Evolutionary conservation across 2,888 invertebrate genomes (phyloP).

Genomic region (Helicoverpa assulta): DNA sequence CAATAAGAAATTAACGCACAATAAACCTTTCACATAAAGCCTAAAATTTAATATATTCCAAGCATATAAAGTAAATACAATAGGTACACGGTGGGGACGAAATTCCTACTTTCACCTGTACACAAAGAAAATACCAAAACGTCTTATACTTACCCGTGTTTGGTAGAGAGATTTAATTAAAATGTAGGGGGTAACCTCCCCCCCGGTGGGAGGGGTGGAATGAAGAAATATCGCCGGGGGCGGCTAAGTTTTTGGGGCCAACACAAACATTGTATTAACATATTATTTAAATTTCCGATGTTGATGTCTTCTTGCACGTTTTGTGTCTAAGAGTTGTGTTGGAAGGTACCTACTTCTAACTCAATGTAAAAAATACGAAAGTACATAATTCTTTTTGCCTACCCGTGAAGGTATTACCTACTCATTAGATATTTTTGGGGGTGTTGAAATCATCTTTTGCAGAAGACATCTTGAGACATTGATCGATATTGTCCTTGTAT

Average conservation of each 20-base stretch:
- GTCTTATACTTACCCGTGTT: constrained; percentile 78
- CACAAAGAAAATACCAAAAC: constrained; percentile 86
- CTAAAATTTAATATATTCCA: constrained; percentile 40
- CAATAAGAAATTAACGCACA: constrained; percentile 3
- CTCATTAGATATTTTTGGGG: no score
- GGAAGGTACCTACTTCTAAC: no score
- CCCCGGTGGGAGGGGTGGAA: constrained; percentile 59
- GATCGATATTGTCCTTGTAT: no score
- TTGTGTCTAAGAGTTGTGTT: no score
- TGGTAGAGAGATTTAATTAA: constrained; percentile 87
- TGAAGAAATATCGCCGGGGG: constrained; percentile 80
- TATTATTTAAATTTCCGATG: constrained; percentile 85
- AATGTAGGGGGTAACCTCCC: constrained; percentile 73
- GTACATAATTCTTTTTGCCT: no score
- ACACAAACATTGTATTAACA: constrained; percentile 87
- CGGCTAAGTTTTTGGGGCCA: constrained; percentile 82
- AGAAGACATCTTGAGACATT: no score
- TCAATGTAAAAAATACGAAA: no score
- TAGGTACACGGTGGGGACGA: constrained; percentile 48
- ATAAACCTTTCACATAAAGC: constrained; percentile 2
- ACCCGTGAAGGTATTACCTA: no score
- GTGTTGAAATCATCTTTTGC: no score
- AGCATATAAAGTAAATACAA: constrained; percentile 45
- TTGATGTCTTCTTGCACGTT: constrained; percentile 36
- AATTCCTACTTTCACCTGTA: constrained; percentile 72